Base-by-base conservation (phyloP, 2,113 vertebrate genomes). In the Harpagus bidentatus region DNA sequence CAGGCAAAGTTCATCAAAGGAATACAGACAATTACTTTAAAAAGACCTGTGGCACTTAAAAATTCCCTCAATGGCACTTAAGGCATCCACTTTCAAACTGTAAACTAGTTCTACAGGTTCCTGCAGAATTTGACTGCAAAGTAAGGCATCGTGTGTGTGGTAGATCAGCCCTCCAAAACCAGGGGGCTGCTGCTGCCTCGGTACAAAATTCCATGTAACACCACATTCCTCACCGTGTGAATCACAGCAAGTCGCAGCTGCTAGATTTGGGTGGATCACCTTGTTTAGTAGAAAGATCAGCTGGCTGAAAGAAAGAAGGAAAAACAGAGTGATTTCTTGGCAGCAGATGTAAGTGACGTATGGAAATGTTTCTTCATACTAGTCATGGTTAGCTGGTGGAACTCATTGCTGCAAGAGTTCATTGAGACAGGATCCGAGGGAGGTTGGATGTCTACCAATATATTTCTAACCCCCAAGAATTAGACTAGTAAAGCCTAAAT, bases 1-100 rank as follows among this genome's bases (percentile, higher is more conserved):
- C 71, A 77, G 95, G 94, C 88, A 83, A 91, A 83, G 74, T 72
- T 95, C 63, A 93, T 94, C 90, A 96, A 95, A 97, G 88, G 63
- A 95, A 81, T 92, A 92, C 53, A 82, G 58, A 58, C 47, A 95
- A 85, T 67, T 87, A 83, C 80, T 81, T 94, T 67, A 36, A 80
- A 87, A 74, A 87, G 58, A 79, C n/a, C n/a, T 11, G 15, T 53
- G 63, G 58, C 65, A 32, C n/a, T 78, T 91, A 19, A 94, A 90
- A 87, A 88, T 47, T 9, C 36, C 73, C 70, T 85, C 67, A 77
- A 2, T 52, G 53, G 38, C 38, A 88, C 31, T 96, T 93, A 85
- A 74, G 36, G 77, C 36, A 95, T 76, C n/a, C 59, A 56, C 63
- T 59, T 93, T 86, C 43, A 91, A 94, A 88, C 34, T 81, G 70